Evolutionary conservation across 1,140 invertebrate genomes (phyloP).

Genomic region (Aphis craccivora): DNA sequence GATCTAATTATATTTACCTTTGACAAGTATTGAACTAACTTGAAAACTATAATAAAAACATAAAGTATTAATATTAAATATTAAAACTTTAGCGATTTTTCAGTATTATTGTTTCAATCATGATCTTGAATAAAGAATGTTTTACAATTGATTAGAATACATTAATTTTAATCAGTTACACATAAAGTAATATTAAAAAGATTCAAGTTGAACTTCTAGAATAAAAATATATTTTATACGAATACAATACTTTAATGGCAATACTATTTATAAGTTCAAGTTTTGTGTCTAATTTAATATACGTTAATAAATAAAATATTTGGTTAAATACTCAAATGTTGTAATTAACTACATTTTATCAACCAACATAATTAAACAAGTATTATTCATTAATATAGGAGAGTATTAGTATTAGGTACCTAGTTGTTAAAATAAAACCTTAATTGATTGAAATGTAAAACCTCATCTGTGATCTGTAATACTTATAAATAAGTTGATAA

Average conservation of each 20-base stretch:
- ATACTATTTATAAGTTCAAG: neutral
- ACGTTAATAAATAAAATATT: neutral
- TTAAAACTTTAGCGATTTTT: neutral
- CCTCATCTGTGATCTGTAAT: neutral
- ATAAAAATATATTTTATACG: neutral
- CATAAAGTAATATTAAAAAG: neutral
- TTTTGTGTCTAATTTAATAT: neutral
- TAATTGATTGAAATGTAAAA: neutral
- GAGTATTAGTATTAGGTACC: neutral
- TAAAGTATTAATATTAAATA: neutral
- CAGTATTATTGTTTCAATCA: neutral
- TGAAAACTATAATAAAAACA: neutral
- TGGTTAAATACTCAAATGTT: neutral
- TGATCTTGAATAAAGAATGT: neutral
- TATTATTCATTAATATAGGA: neutral
- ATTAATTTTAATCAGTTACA: neutral
- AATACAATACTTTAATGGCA: neutral
- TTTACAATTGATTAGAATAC: too few relatives aligned
- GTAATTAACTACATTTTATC: neutral
- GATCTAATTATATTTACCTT: neutral
- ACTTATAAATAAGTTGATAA: neutral
- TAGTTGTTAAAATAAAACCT: neutral
- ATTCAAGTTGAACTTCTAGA: neutral
- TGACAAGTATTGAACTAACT: neutral
- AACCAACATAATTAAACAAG: neutral